phyloP scores from a whole-genome alignment of 2,113 vertebrate species.

The Gymnorhina tibicen region DNA sequence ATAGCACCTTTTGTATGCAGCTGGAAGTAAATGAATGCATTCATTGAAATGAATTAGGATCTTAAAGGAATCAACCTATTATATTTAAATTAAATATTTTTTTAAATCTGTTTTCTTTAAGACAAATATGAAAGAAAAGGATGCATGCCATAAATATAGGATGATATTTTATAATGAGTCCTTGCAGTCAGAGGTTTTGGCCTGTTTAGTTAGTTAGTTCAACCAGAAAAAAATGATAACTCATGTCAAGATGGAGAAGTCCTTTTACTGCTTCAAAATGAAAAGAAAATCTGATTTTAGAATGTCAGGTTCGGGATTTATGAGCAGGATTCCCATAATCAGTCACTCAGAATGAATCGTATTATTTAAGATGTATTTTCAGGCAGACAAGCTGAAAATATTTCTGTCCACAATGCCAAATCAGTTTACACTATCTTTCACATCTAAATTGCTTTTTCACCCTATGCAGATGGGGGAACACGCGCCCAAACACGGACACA shows the following conservation, averaged over 20 bases:
- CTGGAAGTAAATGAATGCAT: neutral
- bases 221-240: neutral
- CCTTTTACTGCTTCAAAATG: conserved; percentile 39
- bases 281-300: conserved; percentile 42
- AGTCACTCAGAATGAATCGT: neutral
- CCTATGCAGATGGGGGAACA: neutral
- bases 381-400: conserved; percentile 20
- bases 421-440: neutral
- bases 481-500: neutral
- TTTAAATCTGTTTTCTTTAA: neutral
- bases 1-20: neutral
- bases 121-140: neutral
- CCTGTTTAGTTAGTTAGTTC: neutral
- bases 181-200: neutral
- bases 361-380: conserved; percentile 13
- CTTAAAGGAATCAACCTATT: neutral
- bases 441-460: conserved; percentile 26
- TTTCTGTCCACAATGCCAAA: neutral
- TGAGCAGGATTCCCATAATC: neutral
- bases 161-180: neutral
- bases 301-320: conserved; percentile 27
- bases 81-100: neutral
- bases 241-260: neutral
- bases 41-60: neutral
- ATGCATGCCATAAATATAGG: neutral